Evolutionary conservation across 2,797 vertebrate genomes (phyloP).

Genomic region (Ctenopoma kingsleyae): DNA sequence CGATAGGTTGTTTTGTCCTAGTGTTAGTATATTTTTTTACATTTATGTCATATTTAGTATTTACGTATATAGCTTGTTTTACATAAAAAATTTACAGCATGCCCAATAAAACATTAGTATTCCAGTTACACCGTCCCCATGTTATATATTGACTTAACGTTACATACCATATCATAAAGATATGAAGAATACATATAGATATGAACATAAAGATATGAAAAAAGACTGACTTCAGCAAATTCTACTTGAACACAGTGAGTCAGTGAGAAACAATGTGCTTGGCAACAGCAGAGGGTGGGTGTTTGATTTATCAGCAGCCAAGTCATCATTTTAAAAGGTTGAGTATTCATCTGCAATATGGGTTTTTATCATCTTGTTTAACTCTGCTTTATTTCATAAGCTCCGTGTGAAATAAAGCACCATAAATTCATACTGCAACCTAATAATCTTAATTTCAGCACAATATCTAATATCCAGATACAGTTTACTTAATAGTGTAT

Average conservation of each 20-base stretch:
- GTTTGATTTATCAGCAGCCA: constrained; percentile 68
- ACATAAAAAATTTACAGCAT: too few relatives aligned
- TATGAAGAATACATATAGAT: not conserved
- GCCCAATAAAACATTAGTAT: too few relatives aligned
- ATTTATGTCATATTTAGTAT: too few relatives aligned
- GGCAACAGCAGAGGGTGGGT: constrained; percentile 41
- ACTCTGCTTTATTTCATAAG: constrained; percentile 30
- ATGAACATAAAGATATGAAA: constrained; percentile 11
- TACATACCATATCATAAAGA: not conserved
- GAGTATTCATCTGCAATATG: constrained; percentile 64
- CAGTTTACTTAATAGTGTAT: constrained; percentile 7
- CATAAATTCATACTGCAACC: constrained; percentile 37
- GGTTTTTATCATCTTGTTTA: constrained; percentile 52
- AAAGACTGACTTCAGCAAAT: constrained; percentile 43
- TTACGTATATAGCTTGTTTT: too few relatives aligned
- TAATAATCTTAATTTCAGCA: constrained; percentile 36
- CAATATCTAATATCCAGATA: constrained; percentile 12
- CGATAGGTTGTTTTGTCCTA: too few relatives aligned
- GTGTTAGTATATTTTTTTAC: too few relatives aligned
- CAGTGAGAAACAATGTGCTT: constrained; percentile 44
- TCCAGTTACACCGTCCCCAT: too few relatives aligned
- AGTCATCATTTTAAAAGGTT: constrained; percentile 73
- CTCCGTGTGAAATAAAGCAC: constrained; percentile 34
- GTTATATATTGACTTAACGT: too few relatives aligned
- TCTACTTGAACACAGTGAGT: constrained; percentile 29